A percentile compares a stretch with the other conserved stretches of the same genome.
These are phyloP conservation scores for Acleris holmiana DNA, from an alignment of 2,888 invertebrate genomes.

Conservation along the genomic window DNA sequence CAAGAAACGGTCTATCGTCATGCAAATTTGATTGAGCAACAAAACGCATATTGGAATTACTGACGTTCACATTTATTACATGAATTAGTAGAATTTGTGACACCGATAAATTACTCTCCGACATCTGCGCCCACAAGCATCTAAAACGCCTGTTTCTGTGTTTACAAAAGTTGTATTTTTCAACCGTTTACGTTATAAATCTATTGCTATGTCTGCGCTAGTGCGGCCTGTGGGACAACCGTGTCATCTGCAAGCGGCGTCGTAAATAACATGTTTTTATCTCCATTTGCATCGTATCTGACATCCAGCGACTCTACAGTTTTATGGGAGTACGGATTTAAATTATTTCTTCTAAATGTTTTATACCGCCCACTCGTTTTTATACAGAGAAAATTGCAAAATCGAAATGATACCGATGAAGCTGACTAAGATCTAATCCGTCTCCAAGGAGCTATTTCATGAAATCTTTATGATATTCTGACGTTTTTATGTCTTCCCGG, in stretches of 20 bases:
- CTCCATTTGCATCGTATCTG: slow-evolving; percentile 6
- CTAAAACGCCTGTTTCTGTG: background rate
- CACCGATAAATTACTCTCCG: background rate
- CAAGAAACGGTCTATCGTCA: no score
- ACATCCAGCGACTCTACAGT: slow-evolving; percentile 5
- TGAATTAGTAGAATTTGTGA: background rate
- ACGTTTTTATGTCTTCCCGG: background rate
- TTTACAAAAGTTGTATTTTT: slow-evolving; percentile 20
- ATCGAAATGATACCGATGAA: slow-evolving; percentile 1
- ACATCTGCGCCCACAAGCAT: slow-evolving; percentile 1
- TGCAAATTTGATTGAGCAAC: no score
- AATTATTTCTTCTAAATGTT: background rate
- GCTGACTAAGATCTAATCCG: background rate
- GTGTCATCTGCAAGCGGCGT: slow-evolving; percentile 17
- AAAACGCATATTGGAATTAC: no score
- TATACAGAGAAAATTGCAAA: slow-evolving; percentile 1
- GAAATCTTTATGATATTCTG: background rate
- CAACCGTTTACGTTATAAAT: slow-evolving; percentile 16
- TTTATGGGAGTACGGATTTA: background rate
- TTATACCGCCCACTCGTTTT: background rate
- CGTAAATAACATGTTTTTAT: slow-evolving; percentile 23
- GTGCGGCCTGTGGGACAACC: slow-evolving; percentile 1
- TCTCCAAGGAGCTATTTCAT: slow-evolving; percentile 1
- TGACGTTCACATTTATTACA: no score
- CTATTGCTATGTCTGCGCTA: slow-evolving; percentile 7